phyloP scores from a whole-genome alignment of 2,113 vertebrate species.

The Equus quagga region DNA sequence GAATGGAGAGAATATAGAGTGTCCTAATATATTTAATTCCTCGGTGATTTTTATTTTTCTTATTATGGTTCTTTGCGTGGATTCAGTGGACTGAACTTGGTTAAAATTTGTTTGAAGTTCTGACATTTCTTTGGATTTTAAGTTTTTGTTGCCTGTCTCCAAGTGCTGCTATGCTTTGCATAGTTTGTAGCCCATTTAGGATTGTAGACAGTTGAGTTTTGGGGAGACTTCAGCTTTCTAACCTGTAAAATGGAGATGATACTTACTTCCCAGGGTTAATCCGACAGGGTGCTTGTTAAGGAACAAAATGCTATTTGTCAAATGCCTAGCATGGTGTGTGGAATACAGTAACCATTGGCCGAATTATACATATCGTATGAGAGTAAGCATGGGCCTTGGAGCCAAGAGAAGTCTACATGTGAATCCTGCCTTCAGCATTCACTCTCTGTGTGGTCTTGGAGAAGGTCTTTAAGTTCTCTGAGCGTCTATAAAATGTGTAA shows the following conservation, averaged over 20 bases:
- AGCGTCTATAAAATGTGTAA: neutral
- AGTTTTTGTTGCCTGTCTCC: neutral
- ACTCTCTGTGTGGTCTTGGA: neutral
- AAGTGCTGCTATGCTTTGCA: neutral
- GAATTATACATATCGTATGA: neutral
- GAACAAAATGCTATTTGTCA: neutral
- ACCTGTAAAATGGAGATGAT: neutral
- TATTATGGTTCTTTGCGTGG: neutral
- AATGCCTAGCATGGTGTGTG: neutral
- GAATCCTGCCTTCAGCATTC: neutral
- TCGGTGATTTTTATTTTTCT: slow-evolving; percentile 21
- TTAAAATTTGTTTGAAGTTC: slow-evolving; percentile 14
- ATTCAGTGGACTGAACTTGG: neutral
- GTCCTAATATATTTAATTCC: neutral
- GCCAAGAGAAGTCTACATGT: neutral
- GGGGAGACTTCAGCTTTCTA: neutral
- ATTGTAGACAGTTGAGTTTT: neutral
- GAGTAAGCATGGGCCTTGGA: neutral
- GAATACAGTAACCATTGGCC: neutral
- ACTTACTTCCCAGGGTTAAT: neutral
- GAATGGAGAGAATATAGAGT: neutral
- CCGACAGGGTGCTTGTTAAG: neutral
- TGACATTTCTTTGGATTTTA: neutral
- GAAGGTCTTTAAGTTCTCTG: neutral
- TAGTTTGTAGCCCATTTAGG: neutral